A percentile compares a stretch with the other conserved stretches of the same genome.
Evolutionary conservation across 2,113 vertebrate species (phyloP).

Genomic region (Plecturocebus donacophilus): DNA sequence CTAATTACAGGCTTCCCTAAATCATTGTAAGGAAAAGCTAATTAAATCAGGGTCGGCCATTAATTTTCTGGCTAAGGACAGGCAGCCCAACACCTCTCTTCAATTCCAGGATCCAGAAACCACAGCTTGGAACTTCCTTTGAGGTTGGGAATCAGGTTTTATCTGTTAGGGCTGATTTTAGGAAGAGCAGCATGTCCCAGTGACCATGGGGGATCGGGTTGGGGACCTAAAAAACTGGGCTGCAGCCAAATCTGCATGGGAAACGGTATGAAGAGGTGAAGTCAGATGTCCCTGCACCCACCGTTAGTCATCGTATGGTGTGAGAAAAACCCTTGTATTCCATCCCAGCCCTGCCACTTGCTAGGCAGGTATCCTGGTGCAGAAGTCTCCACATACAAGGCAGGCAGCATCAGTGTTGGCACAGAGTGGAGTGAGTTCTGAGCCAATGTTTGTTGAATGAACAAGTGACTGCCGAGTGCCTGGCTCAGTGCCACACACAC

Average conservation of each 20-base stretch:
- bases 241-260: not conserved
- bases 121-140: not conserved
- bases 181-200: not conserved
- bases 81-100: not conserved
- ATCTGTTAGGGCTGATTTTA: not conserved
- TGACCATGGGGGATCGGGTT: not conserved
- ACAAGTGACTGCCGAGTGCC: not conserved
- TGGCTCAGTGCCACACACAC: not conserved
- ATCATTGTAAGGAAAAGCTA: slow-evolving; percentile 55
- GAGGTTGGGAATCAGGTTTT: not conserved
- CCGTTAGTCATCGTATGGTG: fast-evolving
- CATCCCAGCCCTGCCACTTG: not conserved
- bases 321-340: not conserved
- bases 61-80: slow-evolving; percentile 49
- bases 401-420: fast-evolving
- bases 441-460: not conserved
- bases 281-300: not conserved
- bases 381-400: not conserved
- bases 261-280: not conserved
- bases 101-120: not conserved
- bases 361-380: not conserved
- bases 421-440: no score
- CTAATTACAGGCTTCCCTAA: slow-evolving; percentile 65
- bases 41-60: slow-evolving; percentile 61
- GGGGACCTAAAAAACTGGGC: not conserved